Evolutionary conservation across 2,888 invertebrate species (phyloP).

Genomic region (Drosophila bunnanda): DNA sequence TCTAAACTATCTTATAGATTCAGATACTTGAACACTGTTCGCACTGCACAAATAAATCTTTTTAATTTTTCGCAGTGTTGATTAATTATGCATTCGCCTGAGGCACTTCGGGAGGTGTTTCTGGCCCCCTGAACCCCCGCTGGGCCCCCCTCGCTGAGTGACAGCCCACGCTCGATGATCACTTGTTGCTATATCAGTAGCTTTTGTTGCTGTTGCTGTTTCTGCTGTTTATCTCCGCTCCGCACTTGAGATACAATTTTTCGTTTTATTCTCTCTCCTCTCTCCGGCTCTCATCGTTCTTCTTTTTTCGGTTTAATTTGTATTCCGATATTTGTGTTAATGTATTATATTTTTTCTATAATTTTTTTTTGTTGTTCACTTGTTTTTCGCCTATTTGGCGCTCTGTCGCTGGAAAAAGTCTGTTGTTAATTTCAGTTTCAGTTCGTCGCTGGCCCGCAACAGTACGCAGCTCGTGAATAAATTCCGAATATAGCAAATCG

Average conservation of each 20-base stretch:
- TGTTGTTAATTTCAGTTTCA: constrained; percentile 75
- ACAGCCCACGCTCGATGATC: constrained; percentile 39
- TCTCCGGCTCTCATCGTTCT: constrained; percentile 39
- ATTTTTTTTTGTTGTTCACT: constrained; percentile 36
- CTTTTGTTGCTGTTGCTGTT: constrained; percentile 1
- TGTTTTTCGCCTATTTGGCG: constrained; percentile 51
- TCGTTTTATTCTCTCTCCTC: constrained; percentile 43
- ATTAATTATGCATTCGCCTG: constrained; percentile 60
- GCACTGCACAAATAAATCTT: constrained; percentile 21
- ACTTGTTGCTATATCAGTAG: constrained; percentile 29
- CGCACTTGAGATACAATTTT: constrained; percentile 65
- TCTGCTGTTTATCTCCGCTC: constrained; percentile 41
- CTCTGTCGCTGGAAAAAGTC: constrained; percentile 57
- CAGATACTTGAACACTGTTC: constrained; percentile 29
- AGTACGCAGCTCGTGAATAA: constrained; percentile 61
- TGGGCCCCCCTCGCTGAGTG: not conserved
- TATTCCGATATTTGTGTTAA: constrained; percentile 67
- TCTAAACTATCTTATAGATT: constrained; percentile 1
- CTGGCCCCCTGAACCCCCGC: constrained; percentile 9
- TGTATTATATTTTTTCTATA: constrained; percentile 43
- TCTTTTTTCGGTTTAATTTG: constrained; percentile 55
- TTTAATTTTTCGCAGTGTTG: constrained; percentile 31
- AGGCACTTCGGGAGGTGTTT: constrained; percentile 38
- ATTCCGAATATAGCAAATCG: constrained; percentile 5
- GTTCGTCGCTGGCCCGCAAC: constrained; percentile 68